These are phyloP conservation scores for Dorcus hopei DNA, from an alignment of 2,888 invertebrate species.

Conservation along the genomic window DNA sequence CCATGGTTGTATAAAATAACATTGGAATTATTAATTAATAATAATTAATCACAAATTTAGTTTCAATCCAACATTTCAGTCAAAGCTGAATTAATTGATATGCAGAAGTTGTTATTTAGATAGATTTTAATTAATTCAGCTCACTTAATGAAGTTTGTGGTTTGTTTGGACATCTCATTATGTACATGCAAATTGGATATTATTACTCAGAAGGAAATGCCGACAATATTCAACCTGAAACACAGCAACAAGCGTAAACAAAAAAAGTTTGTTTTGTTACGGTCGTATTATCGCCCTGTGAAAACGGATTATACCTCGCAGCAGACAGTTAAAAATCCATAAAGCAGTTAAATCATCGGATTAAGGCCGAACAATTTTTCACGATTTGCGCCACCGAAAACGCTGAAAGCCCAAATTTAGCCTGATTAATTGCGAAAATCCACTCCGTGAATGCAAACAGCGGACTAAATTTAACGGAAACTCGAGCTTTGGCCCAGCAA, in stretches of 20 bases:
- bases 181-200: too few relatives aligned
- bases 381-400: background rate
- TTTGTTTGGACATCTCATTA: too few relatives aligned
- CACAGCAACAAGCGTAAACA: background rate
- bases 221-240: background rate
- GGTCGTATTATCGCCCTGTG: background rate
- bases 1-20: too few relatives aligned
- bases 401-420: background rate
- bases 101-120: too few relatives aligned
- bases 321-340: background rate
- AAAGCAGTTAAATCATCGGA: slow-evolving; percentile 1
- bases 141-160: too few relatives aligned
- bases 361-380: background rate
- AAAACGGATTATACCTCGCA: background rate
- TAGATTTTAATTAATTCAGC: too few relatives aligned
- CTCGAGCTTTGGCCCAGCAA: too few relatives aligned
- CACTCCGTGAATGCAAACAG: background rate
- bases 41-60: too few relatives aligned
- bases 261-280: background rate
- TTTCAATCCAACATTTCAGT: too few relatives aligned
- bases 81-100: too few relatives aligned
- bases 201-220: too few relatives aligned
- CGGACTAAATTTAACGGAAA: background rate
- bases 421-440: slow-evolving; percentile 1
- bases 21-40: too few relatives aligned